A percentile compares a stretch with the other conserved stretches of the same genome.
Evolutionary conservation across 64 coral and sea anemone genomes (phyloP).

Genomic region (Stylophora pistillata): DNA sequence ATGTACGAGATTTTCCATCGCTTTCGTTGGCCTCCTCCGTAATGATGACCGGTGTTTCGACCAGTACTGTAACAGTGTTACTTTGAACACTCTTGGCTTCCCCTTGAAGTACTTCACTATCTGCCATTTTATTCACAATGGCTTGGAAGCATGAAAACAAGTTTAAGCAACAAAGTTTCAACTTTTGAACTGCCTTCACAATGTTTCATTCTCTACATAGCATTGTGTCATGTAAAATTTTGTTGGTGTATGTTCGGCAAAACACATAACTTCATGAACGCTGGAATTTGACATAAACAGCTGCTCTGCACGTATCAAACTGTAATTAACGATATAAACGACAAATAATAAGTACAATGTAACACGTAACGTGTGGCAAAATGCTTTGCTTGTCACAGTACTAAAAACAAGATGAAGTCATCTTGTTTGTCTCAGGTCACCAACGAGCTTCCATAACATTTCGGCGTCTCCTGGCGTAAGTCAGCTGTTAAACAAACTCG

Average conservation of each 20-base stretch:
- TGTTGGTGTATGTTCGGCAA: background rate
- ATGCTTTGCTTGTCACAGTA: background rate
- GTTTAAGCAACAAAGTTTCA: background rate
- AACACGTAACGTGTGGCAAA: background rate
- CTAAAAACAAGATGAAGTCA: background rate
- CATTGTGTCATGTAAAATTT: background rate
- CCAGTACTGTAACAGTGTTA: slow-evolving; percentile 19
- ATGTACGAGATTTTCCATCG: slow-evolving; percentile 37
- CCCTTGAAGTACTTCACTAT: slow-evolving; percentile 25
- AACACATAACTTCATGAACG: background rate
- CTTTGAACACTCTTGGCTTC: slow-evolving; percentile 10
- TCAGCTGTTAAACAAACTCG: background rate
- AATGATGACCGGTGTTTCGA: background rate
- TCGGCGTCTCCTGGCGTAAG: background rate
- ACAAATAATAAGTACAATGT: background rate
- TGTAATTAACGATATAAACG: background rate
- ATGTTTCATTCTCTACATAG: background rate
- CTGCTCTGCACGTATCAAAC: slow-evolving; percentile 1
- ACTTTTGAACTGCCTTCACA: background rate
- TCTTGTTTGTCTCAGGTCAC: background rate
- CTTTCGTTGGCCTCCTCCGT: background rate
- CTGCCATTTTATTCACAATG: slow-evolving; percentile 5
- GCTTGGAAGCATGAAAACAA: background rate
- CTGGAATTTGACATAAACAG: background rate
- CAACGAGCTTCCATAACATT: slow-evolving; percentile 2